Conservation (phyloP, 2,797 vertebrate species). For the Tenualosa ilisha region DNA sequence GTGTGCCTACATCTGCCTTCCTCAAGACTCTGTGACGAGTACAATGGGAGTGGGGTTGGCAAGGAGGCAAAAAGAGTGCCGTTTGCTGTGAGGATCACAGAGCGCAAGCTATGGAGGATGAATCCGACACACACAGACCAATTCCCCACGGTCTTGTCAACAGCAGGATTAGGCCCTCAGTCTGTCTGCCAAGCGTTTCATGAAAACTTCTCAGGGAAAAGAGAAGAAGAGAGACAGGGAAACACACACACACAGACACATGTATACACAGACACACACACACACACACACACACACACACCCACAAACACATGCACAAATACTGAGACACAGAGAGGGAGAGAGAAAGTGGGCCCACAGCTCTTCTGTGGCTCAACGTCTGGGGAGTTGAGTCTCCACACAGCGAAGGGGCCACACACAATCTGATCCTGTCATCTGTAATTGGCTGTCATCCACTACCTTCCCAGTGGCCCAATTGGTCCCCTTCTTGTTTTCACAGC, state of each 20-base stretch:
- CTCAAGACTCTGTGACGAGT: slow-evolving; percentile 26
- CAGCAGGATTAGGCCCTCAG: slow-evolving; percentile 54
- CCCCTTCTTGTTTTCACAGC: slow-evolving; percentile 14
- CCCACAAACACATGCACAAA: neutral
- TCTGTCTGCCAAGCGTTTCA: slow-evolving; percentile 50
- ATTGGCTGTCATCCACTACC: slow-evolving; percentile 52
- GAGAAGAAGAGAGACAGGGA: slow-evolving; percentile 28
- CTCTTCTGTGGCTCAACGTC: slow-evolving; percentile 29
- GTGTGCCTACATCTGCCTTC: slow-evolving; percentile 37
- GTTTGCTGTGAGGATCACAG: slow-evolving; percentile 51
- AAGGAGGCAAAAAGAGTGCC: slow-evolving; percentile 32
- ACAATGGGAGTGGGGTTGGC: slow-evolving; percentile 35
- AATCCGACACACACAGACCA: slow-evolving; percentile 44
- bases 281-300: slow-evolving; percentile 9
- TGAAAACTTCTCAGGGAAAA: slow-evolving; percentile 41
- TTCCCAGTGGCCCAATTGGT: slow-evolving; percentile 40
- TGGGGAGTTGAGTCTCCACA: slow-evolving; percentile 33
- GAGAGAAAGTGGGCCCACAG: slow-evolving; percentile 30
- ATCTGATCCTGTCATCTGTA: slow-evolving; percentile 56
- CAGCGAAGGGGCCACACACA: slow-evolving; percentile 43
- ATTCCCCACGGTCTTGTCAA: slow-evolving; percentile 55
- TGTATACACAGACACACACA: neutral
- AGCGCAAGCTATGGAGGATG: slow-evolving; percentile 46
- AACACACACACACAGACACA: slow-evolving; percentile 22
- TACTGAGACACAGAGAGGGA: neutral